Conservation (phyloP, 2,888 invertebrate genomes). For the Phaedon cochleariae region DNA sequence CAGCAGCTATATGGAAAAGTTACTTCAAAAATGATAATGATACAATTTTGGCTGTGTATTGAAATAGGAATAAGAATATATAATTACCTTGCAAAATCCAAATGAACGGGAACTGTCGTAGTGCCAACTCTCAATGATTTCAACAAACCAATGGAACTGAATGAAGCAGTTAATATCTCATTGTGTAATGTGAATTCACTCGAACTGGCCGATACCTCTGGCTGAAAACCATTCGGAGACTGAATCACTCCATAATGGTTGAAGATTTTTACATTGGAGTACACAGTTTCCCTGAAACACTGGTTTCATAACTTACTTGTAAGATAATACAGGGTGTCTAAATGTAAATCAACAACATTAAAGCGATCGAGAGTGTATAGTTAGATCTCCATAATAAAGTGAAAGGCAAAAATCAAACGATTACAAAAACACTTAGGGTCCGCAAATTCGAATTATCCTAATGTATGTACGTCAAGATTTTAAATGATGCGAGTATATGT, state of each 20-base stretch:
- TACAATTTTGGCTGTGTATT: no score
- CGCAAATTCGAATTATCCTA: no score
- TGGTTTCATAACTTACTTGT: neutral
- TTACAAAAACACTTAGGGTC: no score
- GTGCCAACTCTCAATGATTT: slow-evolving; percentile 72
- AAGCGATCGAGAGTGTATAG: no score
- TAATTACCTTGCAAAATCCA: slow-evolving; percentile 80
- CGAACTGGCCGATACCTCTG: slow-evolving; percentile 59
- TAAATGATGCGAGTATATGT: no score
- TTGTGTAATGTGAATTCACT: slow-evolving; percentile 68
- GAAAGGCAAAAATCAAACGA: no score
- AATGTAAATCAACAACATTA: no score
- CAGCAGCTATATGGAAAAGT: no score
- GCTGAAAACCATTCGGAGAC: slow-evolving; percentile 60
- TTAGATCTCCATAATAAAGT: no score
- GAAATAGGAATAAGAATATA: no score
- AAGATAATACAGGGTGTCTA: no score
- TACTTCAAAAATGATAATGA: neutral
- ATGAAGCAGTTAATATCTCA: slow-evolving; percentile 67
- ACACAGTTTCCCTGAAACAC: slow-evolving; percentile 60
- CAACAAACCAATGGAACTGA: slow-evolving; percentile 74
- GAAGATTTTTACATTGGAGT: slow-evolving; percentile 63
- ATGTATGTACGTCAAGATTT: no score
- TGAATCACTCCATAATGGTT: slow-evolving; percentile 60
- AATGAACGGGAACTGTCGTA: slow-evolving; percentile 71